Percentiles rank a stretch among this genome's conserved stretches.
Conservation (phyloP, 1,140 invertebrate species). For the Drosophila tsacasi region DNA sequence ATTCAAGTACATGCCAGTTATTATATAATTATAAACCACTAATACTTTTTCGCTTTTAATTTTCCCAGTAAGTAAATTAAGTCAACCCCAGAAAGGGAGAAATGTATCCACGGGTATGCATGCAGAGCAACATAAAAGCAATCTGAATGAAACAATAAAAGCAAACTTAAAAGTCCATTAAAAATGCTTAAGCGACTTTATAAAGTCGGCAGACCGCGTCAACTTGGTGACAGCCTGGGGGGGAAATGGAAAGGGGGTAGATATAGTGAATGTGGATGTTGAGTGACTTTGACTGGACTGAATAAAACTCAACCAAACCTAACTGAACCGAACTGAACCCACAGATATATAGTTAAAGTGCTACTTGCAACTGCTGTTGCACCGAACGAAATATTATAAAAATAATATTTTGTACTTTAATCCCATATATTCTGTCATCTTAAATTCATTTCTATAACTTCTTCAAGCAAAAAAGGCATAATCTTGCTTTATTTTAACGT, state of each 20-base stretch:
- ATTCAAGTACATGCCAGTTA: too few relatives aligned
- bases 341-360: constrained; percentile 35
- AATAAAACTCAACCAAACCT: constrained; percentile 22
- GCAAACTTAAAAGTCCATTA: constrained; percentile 82
- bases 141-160: constrained; percentile 67
- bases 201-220: constrained; percentile 69
- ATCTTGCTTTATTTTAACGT: not conserved
- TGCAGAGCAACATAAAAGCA: constrained; percentile 35
- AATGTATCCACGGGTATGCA: constrained; percentile 15
- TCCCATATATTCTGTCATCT: not conserved
- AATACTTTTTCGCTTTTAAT: not conserved
- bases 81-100: not conserved
- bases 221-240: constrained; percentile 51
- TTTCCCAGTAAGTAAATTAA: not conserved
- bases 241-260: not conserved
- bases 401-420: too few relatives aligned
- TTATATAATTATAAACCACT: not conserved
- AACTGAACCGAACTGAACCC: constrained; percentile 35
- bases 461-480: not conserved
- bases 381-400: not conserved
- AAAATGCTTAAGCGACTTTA: constrained; percentile 76
- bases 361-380: constrained; percentile 13
- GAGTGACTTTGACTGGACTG: constrained; percentile 34
- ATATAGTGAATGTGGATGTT: constrained; percentile 20
- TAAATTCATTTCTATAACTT: not conserved